Base-by-base conservation (phyloP, 1,140 invertebrate genomes). In the Drosophila lacertosa region DNA sequence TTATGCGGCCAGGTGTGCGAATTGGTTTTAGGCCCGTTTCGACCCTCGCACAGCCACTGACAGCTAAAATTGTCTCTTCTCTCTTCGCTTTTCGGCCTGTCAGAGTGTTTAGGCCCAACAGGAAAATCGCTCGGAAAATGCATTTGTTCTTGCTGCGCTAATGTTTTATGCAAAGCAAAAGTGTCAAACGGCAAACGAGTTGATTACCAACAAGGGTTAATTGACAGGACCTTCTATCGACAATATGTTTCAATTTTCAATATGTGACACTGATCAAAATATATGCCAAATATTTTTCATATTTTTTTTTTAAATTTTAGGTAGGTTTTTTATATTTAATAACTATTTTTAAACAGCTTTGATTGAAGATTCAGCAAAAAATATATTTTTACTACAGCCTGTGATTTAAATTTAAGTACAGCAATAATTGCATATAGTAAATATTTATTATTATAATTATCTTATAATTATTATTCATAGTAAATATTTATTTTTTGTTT, bases 51-150 rank as follows among this genome's bases (percentile, higher is more conserved):
- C 54, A 68, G 76, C 35, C 69, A 59, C n/a, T 89, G 88, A 89
- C 88, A 89, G 88, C 77, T 75, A 22, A 75, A 89, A 90, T 83
- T 89, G 88, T 89, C 78, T 88, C 83, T 74, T 80, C 77, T 89
- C 78, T 88, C 83, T 74, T 80, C 77, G 68, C 82, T 77, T 59
- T 68, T 53, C 40, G 62, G 60, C 60, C 62, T 84, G 77, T 86
- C 81, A 79, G 74, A 80, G 65, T 40, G 59, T 54, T 40, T 39
- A 40, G 26, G 7, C 13, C 24, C 26, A 47, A 18, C 15, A 20
- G 29, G 9, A 13, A 45, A 35, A 47, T n/a, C n/a, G 9, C n/a
- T 29, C 9, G 15, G 29, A 20, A 47, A 63, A 39, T 68, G 65
- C 65, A 68, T 67, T 67, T 26, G 26, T 37, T 42, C n/a, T n/a